A percentile compares a stretch with the other conserved stretches of the same genome.
These are phyloP conservation scores for Eurystomus glaucurus DNA, from an alignment of 2,797 vertebrate genomes.

Conservation along the genomic window DNA sequence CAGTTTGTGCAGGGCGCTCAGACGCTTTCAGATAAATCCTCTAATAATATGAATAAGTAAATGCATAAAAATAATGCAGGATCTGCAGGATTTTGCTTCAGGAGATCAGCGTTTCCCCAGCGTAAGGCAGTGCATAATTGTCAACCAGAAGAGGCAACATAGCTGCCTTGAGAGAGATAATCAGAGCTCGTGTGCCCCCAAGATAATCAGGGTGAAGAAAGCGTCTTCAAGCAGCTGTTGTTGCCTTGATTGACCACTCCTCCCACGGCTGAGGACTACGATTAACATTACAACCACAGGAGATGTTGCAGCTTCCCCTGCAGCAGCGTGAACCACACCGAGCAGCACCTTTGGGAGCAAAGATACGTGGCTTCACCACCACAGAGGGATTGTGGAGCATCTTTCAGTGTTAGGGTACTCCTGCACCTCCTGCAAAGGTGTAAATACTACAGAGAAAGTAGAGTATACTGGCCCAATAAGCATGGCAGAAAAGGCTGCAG, in stretches of 20 bases:
- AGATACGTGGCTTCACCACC: not conserved
- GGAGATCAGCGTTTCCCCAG: not conserved
- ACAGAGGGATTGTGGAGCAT: not conserved
- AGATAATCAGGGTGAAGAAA: not conserved
- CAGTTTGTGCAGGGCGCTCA: not conserved
- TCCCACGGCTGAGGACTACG: not conserved
- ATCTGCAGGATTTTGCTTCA: conserved; percentile 9
- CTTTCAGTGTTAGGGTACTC: not conserved
- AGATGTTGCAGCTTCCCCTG: not conserved
- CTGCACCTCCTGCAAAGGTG: not conserved
- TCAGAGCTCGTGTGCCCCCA: not conserved
- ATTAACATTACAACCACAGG: not conserved
- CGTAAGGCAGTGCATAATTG: not conserved
- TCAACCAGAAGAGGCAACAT: not conserved
- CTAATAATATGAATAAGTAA: conserved; percentile 13
- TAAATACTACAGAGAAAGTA: not conserved
- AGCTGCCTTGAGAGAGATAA: not conserved
- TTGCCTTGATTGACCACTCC: not conserved
- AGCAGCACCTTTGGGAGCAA: not conserved
- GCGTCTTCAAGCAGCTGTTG: not conserved
- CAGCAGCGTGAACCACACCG: not conserved
- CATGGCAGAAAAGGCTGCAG: not conserved
- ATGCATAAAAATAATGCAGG: not conserved
- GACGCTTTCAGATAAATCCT: not conserved
- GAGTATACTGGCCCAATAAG: not conserved